Conservation (phyloP, 2,797 vertebrate species). For the Pempheris klunzingeri region DNA sequence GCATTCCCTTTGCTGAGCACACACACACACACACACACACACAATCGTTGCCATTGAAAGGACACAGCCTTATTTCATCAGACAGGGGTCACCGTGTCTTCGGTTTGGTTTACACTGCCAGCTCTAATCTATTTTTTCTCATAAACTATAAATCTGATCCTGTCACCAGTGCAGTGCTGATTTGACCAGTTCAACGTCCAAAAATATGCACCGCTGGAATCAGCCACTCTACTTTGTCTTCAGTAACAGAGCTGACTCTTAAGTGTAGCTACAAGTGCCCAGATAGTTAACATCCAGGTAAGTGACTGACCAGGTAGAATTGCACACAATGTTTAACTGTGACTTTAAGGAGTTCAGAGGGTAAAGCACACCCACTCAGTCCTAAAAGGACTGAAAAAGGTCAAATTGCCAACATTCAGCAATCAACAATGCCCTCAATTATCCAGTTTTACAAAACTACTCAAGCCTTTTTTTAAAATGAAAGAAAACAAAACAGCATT, state of each 20-base stretch:
- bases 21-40: conserved; percentile 3
- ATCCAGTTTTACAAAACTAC: too few species aligned
- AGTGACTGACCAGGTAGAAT: not conserved
- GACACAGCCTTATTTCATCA: conserved; percentile 35
- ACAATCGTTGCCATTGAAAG: conserved; percentile 30
- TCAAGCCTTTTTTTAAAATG: not conserved
- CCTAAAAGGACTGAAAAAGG: too few species aligned
- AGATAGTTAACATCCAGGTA: conserved; percentile 2
- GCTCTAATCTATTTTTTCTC: conserved; percentile 31
- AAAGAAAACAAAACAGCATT: not conserved
- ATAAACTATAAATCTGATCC: conserved; percentile 15
- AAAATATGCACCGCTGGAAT: conserved; percentile 19
- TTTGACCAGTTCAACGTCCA: conserved; percentile 35
- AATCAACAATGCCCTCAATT: not conserved
- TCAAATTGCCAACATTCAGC: conserved; percentile 16
- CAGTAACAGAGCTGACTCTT: conserved; percentile 21
- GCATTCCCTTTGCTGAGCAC: conserved; percentile 38
- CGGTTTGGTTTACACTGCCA: conserved; percentile 38
- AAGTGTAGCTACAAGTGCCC: too few species aligned
- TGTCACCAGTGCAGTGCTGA: conserved; percentile 16
- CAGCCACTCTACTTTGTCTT: not conserved
- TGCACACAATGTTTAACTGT: not conserved
- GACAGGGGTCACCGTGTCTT: conserved; percentile 37
- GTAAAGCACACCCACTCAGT: not conserved
- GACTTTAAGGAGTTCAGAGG: not conserved